Evolutionary conservation across 2,797 vertebrate genomes (phyloP), one percentile per base, ranked within the genome.

Genomic region (Cryptoblepharus egeriae): DNA sequence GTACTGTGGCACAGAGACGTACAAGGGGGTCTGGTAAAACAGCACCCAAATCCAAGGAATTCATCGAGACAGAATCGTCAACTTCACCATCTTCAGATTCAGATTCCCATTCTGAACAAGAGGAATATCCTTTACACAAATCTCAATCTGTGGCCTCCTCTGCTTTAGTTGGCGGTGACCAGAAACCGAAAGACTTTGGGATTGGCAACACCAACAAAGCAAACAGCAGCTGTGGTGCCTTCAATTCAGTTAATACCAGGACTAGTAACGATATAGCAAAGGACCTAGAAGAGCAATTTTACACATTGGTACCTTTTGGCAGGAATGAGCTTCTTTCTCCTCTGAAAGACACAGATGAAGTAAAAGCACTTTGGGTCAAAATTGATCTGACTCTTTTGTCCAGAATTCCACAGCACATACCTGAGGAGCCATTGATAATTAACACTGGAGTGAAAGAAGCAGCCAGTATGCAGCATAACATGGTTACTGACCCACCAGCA

Each of bases 281-380:
- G 91, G 95, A 95, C 79, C 95, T 96, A 84, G 95, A 95, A 68
- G 97, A 95, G 88, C 97, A 97, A 85, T 97, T 98, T 93, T 99
- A 99, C 95, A 99, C 98, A 8, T 92, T 99, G 81, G 99, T 99
- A 82, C 98, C 98, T 65, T 99, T 98, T 70, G 98, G 99, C 68
- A 97, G 98, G 85, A 95, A 96, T 37, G 97, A 99, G 67, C 94
- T 97, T 87, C 88, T 97, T 24, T 95, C 97, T 82, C 94, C 95
- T 8, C 90, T 96, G 85, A 96, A 95, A 91, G 96, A 95, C 89
- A 96, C 85, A 76, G 96, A 98, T 84, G 98, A 98, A 86, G 95
- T 97, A 77, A 96, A 96, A 91, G 97, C 98, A 26, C 97, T 99
- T 83, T 97, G 98, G 95, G 98, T 99, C 91, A 98, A 97, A 91